Evolutionary conservation across 2,888 invertebrate species (phyloP), one percentile per base, ranked within the genome.

Genomic region (Fragum sueziense): DNA sequence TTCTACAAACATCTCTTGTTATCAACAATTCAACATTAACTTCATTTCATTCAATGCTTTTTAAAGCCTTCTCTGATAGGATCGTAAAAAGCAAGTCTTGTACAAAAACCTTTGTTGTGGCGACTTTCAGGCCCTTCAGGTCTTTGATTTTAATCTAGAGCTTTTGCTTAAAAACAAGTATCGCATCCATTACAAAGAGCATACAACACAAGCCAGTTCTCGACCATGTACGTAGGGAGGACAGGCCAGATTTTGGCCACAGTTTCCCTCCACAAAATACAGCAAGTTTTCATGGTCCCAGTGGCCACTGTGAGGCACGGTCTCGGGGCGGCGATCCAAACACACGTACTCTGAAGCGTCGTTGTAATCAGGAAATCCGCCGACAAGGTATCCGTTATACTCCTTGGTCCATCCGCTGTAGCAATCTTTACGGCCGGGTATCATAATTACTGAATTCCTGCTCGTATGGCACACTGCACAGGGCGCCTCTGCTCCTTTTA

Each of bases 181-280:
- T n/a, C n/a, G n/a, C n/a, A n/a, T n/a, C n/a, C n/a, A n/a, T n/a
- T 47, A 79, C 34, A 62, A 65, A 4, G 76, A 71, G 67, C 80
- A 80, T 33, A 80, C 80, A 34, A 76, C 80, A 68, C 80, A 80
- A 22, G 80, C 59, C 25, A 80, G 67, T 37, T 80, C 80, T 51
- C 80, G 69, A 17, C 70, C 62, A 29, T 76, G 57, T 22, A 74
- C 61, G 57, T 80, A 80, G 20, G 80, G 80, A 22, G 80, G 80
- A 57, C 76, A 76, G 22, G 74, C 80, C 17, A 80, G 54, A 34
- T 70, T 70, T 33, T 51, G n/a, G 7, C 74, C 76, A 62, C 80
- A 80, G 31, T 33, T 41, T 22, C 70, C 74, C 22, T 80, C 80
- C 6, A 80, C 73, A 47, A 80, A 76, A 65, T 73, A 76, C 22